Percentiles rank a stretch among this genome's conserved stretches.
These are phyloP conservation scores for Spinus olivaceus DNA, from an alignment of 2,797 vertebrate species.

Conservation along the genomic window DNA sequence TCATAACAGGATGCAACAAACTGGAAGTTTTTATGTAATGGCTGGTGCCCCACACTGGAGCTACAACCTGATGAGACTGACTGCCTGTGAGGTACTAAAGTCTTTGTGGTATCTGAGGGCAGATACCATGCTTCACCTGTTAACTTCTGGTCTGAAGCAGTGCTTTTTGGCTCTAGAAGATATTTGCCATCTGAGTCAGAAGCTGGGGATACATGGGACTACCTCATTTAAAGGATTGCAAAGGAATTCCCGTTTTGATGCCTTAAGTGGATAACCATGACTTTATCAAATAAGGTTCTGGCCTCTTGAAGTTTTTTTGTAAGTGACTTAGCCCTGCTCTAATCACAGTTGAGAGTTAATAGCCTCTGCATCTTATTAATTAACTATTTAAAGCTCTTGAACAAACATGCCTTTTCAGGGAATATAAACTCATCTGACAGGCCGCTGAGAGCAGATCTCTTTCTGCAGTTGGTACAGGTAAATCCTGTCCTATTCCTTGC, in stretches of 20 bases:
- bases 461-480: slow-evolving; percentile 39
- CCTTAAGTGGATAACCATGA: not conserved
- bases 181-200: not conserved
- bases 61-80: not conserved
- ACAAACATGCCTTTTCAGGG: slow-evolving; percentile 25
- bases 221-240: not conserved
- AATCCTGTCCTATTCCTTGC: slow-evolving; percentile 51
- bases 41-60: not conserved
- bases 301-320: not conserved
- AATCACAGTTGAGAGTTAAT: not conserved
- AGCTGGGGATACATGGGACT: not conserved
- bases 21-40: not conserved
- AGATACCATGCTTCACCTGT: not conserved
- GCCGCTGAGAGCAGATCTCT: not conserved
- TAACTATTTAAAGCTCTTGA: slow-evolving; percentile 38
- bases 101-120: not conserved
- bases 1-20: not conserved
- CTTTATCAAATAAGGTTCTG: not conserved
- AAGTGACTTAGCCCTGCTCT: not conserved
- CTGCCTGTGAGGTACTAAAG: not conserved
- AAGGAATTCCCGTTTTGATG: not conserved
- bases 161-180: not conserved
- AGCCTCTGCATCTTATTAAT: slow-evolving; percentile 9
- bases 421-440: slow-evolving; percentile 33
- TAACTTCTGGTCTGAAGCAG: not conserved